Conservation (phyloP, 2,888 invertebrate genomes). For the Rosalia funebris region DNA sequence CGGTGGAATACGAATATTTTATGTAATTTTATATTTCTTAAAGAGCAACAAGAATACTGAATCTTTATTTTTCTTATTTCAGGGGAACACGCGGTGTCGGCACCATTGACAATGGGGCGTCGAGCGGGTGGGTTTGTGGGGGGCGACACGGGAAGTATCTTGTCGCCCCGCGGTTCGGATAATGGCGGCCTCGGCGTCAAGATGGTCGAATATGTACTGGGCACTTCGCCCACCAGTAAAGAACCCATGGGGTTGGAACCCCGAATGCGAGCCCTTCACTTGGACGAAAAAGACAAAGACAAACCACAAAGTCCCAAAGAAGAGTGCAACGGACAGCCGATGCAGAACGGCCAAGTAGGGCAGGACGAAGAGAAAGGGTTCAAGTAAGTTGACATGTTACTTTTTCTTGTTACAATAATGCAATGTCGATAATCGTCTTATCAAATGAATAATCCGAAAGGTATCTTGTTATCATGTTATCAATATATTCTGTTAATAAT, state of each 20-base stretch:
- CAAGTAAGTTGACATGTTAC: slow-evolving; percentile 81
- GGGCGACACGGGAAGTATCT: slow-evolving; percentile 68
- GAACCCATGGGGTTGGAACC: slow-evolving; percentile 72
- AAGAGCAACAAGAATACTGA: too few relatives aligned
- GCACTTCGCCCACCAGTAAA: slow-evolving; percentile 87
- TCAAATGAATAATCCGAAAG: too few relatives aligned
- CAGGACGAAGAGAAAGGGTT: slow-evolving; percentile 83
- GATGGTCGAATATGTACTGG: slow-evolving; percentile 98
- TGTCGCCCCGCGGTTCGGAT: slow-evolving; percentile 81
- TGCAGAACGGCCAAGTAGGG: slow-evolving; percentile 66
- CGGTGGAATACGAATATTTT: too few relatives aligned
- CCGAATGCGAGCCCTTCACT: slow-evolving; percentile 72
- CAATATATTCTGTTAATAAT: too few relatives aligned
- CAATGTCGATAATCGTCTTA: too few relatives aligned
- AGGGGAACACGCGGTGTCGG: slow-evolving; percentile 75
- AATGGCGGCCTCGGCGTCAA: slow-evolving; percentile 94
- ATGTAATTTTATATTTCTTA: too few relatives aligned
- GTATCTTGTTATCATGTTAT: too few relatives aligned
- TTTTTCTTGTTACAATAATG: too few relatives aligned
- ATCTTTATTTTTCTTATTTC: too few relatives aligned
- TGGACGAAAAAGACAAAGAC: slow-evolving; percentile 71
- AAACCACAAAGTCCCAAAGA: slow-evolving; percentile 69
- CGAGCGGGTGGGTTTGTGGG: slow-evolving; percentile 73
- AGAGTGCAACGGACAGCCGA: slow-evolving; percentile 61
- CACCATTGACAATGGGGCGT: slow-evolving; percentile 81